These are phyloP conservation scores for Anoplopoma fimbria DNA, from an alignment of 2,113 vertebrate genomes.

Conservation along the genomic window DNA sequence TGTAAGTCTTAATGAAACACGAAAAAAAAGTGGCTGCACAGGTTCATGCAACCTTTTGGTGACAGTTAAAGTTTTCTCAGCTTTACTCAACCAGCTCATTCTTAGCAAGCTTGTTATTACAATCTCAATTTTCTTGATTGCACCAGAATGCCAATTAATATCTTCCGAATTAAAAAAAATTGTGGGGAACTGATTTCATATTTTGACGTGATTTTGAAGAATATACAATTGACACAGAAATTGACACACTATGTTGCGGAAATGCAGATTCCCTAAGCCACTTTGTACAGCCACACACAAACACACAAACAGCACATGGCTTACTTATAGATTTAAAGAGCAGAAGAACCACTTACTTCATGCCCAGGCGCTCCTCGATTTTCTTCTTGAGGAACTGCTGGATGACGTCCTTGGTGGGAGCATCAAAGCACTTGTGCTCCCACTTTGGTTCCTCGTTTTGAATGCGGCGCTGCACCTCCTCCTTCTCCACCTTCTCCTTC, in stretches of 20 bases:
- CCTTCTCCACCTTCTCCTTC: conserved; percentile 92
- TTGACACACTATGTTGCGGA: too few relatives aligned
- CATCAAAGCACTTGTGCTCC: conserved; percentile 89
- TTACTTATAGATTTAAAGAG: background rate
- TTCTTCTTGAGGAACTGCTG: conserved; percentile 92
- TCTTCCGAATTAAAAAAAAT: too few relatives aligned
- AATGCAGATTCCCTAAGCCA: background rate
- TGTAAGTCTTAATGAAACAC: background rate
- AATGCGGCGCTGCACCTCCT: conserved; percentile 92
- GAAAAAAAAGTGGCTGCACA: background rate
- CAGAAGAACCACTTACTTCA: conserved; percentile 84
- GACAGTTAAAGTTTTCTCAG: too few relatives aligned
- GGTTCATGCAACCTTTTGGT: background rate
- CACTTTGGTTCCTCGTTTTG: conserved; percentile 90
- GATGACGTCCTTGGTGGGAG: conserved; percentile 89
- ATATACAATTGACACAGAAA: background rate
- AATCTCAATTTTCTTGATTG: background rate
- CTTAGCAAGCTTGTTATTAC: background rate
- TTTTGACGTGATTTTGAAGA: too few relatives aligned
- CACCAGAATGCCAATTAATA: background rate
- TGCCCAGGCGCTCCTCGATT: conserved; percentile 89
- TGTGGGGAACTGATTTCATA: too few relatives aligned
- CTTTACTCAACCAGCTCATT: background rate
- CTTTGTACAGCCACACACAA: background rate
- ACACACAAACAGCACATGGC: background rate